phyloP scores from a whole-genome alignment of 2,797 vertebrate species.

The Mareca penelope region DNA sequence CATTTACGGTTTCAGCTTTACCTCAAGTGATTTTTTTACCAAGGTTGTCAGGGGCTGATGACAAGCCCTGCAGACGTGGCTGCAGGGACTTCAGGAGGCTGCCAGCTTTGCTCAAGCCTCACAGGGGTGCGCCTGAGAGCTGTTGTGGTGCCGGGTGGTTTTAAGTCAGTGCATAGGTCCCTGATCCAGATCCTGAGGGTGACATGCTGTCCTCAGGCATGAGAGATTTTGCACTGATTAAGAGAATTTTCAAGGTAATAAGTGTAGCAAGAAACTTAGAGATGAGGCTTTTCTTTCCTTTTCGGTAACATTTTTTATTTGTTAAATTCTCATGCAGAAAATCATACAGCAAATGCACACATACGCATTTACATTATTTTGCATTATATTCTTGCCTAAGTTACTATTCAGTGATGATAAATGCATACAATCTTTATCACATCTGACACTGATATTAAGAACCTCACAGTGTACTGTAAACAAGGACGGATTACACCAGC shows the following conservation, averaged over 20 bases:
- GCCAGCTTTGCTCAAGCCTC: accelerated
- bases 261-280: neutral
- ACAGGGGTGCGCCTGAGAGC: neutral
- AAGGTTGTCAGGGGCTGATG: accelerated
- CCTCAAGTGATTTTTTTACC: neutral
- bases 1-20: neutral
- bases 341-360: neutral
- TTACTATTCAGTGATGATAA: neutral
- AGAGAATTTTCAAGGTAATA: neutral
- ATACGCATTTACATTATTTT: neutral
- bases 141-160: accelerated
- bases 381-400: neutral
- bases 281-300: neutral
- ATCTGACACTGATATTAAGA: neutral
- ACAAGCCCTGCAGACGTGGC: too few relatives aligned
- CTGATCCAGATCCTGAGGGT: accelerated
- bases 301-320: constrained; percentile 36
- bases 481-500: neutral
- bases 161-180: accelerated
- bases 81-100: neutral
- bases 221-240: neutral
- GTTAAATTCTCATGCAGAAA: neutral
- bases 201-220: accelerated
- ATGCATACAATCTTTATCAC: neutral
- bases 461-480: neutral